Percentiles rank a stretch among this genome's conserved stretches.
Evolutionary conservation across 2,113 vertebrate species (phyloP).

Genomic region (Hiodon tergisus): DNA sequence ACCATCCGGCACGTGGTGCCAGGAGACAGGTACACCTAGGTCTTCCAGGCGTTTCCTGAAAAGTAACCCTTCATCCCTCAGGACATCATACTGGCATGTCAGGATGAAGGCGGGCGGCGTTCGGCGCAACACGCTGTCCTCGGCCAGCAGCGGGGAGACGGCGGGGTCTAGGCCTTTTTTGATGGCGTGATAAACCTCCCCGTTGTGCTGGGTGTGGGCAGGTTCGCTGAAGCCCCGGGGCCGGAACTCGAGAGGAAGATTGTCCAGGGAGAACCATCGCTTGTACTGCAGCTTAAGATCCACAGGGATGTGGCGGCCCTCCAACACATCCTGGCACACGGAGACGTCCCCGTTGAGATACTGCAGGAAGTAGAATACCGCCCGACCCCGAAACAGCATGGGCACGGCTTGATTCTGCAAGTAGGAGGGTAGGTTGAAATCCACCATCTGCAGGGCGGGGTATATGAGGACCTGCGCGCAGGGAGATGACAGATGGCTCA

Average conservation of each 20-base stretch:
- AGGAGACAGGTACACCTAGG: conserved; percentile 60
- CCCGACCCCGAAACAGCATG: conserved; percentile 50
- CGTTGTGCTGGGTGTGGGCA: conserved; percentile 38
- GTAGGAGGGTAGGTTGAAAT: conserved; percentile 78
- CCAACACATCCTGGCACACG: conserved; percentile 52
- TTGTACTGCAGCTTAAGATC: conserved; percentile 56
- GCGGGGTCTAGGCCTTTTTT: conserved; percentile 42
- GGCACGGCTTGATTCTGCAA: conserved; percentile 69
- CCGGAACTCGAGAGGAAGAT: conserved; percentile 63
- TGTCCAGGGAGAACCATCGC: conserved; percentile 65
- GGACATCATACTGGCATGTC: conserved; percentile 75
- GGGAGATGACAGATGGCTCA: conserved; percentile 59
- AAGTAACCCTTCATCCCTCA: conserved; percentile 71
- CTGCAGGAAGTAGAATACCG: conserved; percentile 52
- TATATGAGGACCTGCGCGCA: conserved; percentile 79
- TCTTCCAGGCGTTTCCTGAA: conserved; percentile 76
- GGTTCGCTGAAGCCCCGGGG: conserved; percentile 38
- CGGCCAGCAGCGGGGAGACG: conserved; percentile 62
- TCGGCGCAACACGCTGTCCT: conserved; percentile 48
- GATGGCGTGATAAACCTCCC: conserved; percentile 48
- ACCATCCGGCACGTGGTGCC: conserved; percentile 65
- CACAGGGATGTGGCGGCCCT: conserved; percentile 59
- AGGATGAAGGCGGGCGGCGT: conserved; percentile 68
- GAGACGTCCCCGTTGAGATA: conserved; percentile 55
- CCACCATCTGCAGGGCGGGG: conserved; percentile 62